Conservation (phyloP, 2,797 vertebrate species). For the Sardinella longiceps region DNA sequence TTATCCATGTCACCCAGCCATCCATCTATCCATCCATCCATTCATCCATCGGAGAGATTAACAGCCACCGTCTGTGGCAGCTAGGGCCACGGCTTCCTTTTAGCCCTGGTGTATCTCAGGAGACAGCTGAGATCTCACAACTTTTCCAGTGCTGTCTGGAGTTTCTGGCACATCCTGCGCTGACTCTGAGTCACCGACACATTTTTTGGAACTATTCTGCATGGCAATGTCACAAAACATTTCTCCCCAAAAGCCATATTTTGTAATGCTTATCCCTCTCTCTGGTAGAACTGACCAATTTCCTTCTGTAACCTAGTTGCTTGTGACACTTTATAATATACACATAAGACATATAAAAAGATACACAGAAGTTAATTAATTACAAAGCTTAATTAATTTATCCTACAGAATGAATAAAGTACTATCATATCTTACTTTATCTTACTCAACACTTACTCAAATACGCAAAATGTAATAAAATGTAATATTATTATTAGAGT, state of each 20-base stretch:
- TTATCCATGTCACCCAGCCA: conserved; percentile 17
- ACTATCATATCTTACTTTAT: too few relatives aligned
- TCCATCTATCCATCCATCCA: conserved; percentile 21
- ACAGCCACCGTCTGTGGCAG: conserved; percentile 16
- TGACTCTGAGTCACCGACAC: neutral
- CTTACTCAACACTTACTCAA: too few relatives aligned
- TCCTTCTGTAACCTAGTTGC: neutral
- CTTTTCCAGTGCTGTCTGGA: neutral
- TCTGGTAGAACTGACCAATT: neutral
- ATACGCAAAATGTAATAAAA: too few relatives aligned
- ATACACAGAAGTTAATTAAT: neutral
- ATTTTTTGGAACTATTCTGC: neutral
- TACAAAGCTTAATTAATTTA: too few relatives aligned
- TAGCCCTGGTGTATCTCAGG: neutral
- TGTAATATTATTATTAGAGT: too few relatives aligned
- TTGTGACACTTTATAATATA: neutral
- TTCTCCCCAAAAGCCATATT: neutral
- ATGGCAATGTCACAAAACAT: neutral
- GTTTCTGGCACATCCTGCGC: neutral
- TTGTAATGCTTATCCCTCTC: neutral
- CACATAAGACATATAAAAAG: neutral
- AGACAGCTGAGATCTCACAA: conserved; percentile 7
- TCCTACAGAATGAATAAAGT: too few relatives aligned
- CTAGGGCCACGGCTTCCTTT: neutral
- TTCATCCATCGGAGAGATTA: conserved; percentile 9